A percentile compares a stretch with the other conserved stretches of the same genome.
Evolutionary conservation across 2,888 invertebrate genomes (phyloP).

Genomic region (Chelonus formosanus): DNA sequence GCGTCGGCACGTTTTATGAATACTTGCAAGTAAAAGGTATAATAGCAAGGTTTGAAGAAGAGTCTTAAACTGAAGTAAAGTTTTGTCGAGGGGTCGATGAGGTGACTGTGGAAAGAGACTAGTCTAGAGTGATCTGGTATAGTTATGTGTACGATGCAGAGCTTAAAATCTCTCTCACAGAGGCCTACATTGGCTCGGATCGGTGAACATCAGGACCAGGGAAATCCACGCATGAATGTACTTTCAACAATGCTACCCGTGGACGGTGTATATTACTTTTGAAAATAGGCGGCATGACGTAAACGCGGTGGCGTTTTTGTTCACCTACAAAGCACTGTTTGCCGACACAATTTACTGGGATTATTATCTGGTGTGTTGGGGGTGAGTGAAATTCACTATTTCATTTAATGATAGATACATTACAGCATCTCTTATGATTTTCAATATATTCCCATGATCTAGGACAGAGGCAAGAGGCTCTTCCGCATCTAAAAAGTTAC

Average conservation of each 20-base stretch:
- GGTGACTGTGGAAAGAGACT: neutral
- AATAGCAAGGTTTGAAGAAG: slow-evolving; percentile 9
- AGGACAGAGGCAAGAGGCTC: neutral
- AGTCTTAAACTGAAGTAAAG: too few relatives aligned
- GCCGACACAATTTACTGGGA: slow-evolving; percentile 62
- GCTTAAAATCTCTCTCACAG: too few relatives aligned
- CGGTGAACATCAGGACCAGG: slow-evolving; percentile 4
- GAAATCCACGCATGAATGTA: slow-evolving; percentile 33
- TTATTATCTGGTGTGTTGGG: slow-evolving; percentile 40
- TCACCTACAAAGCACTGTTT: slow-evolving; percentile 59
- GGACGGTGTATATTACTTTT: slow-evolving; percentile 64
- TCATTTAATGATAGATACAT: too few relatives aligned
- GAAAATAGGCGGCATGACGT: slow-evolving; percentile 63
- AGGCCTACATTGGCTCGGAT: slow-evolving; percentile 10
- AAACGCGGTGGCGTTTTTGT: slow-evolving; percentile 55
- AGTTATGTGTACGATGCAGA: too few relatives aligned
- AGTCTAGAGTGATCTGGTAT: too few relatives aligned
- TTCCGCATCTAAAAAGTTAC: neutral
- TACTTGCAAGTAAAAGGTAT: neutral
- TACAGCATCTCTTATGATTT: too few relatives aligned
- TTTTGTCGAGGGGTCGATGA: neutral
- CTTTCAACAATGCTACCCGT: slow-evolving; percentile 29
- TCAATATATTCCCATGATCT: too few relatives aligned
- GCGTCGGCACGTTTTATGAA: slow-evolving; percentile 33
- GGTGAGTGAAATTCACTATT: too few relatives aligned